Evolutionary conservation across 2,113 vertebrate species (phyloP), one percentile per base, ranked within the genome.

Genomic region (Stigmatopora argus): DNA sequence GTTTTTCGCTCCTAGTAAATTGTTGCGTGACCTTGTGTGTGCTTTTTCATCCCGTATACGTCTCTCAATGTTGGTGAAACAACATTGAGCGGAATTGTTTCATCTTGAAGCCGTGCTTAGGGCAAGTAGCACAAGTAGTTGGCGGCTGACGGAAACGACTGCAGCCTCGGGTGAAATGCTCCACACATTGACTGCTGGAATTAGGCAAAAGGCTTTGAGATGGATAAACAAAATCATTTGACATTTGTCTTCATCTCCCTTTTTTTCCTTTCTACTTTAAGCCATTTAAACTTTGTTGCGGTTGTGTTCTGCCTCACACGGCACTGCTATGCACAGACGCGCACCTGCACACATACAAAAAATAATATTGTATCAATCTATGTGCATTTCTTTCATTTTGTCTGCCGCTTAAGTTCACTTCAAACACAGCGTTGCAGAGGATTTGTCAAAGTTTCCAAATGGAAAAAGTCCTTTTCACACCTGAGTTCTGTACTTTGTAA

Each of bases 401-500:
- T 7, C 26, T 56, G 5, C 23, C 6, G 13, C 23, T 45, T 15
- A 38, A 61, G 44, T 23, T 6, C 7, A 61, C 12, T 1, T 13
- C 35, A 60, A 60, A 60, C 35, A 19, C 11, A 18, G 19, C 19
- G n/a, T 61, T 3, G 17, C 19, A 3, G 46, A 48, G 62, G 34
- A 26, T 66, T 72, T 72, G 59, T 73, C 56, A 63, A 78, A 82
- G 75, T 86, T 78, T 73, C 46, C 46, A 34, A 64, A n/a, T 34
- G 23, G 53, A 48, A 64, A 64, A 49, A 49, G 62, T 64, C 15
- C 4, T 2, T 31, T 31, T 52, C 75, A 68, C 83, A 85, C 82
- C 83, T 83, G 72, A 78, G 82, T 86, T 78, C 19, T 49, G 64
- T 46, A 78, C 74, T 72, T 31, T 67, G 66, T 70, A 64, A 65